These are phyloP conservation scores for Spodoptera exigua DNA, from an alignment of 2,888 invertebrate genomes.

Conservation along the genomic window DNA sequence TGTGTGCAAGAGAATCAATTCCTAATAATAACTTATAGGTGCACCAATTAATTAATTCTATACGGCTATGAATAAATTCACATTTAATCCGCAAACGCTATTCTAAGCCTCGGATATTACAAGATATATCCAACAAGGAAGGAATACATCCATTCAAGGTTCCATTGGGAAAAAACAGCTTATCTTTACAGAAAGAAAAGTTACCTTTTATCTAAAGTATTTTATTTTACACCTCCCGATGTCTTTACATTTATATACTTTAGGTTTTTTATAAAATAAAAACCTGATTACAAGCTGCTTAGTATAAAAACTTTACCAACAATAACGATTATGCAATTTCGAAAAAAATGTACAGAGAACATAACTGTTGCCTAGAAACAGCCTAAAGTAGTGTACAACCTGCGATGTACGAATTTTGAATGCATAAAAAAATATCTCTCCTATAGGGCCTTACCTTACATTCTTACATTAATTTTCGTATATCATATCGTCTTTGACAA, in stretches of 20 bases:
- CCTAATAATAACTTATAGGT: slow-evolving; percentile 75
- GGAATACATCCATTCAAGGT: slow-evolving; percentile 67
- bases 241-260: slow-evolving; percentile 82
- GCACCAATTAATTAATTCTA: slow-evolving; percentile 75
- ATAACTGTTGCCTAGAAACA: slow-evolving; percentile 66
- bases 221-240: slow-evolving; percentile 84
- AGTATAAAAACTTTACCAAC: slow-evolving; percentile 85
- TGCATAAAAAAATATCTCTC: slow-evolving; percentile 89
- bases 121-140: slow-evolving; percentile 62
- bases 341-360: slow-evolving; percentile 72
- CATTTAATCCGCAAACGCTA: slow-evolving; percentile 71
- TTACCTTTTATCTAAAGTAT: slow-evolving; percentile 80
- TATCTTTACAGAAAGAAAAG: slow-evolving; percentile 75
- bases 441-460: slow-evolving; percentile 88
- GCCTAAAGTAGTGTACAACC: slow-evolving; percentile 72
- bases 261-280: slow-evolving; percentile 78
- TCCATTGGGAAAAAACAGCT: slow-evolving; percentile 65
- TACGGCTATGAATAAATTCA: slow-evolving; percentile 73
- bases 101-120: slow-evolving; percentile 67
- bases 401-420: slow-evolving; percentile 84
- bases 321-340: slow-evolving; percentile 86
- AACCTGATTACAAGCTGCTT: slow-evolving; percentile 86
- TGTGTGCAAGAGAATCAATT: slow-evolving; percentile 76
- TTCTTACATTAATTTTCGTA: slow-evolving; percentile 86
- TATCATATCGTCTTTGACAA: slow-evolving; percentile 88